These are phyloP conservation scores for Proterorhinus semilunaris DNA, from an alignment of 2,113 vertebrate species.

Conservation along the genomic window DNA sequence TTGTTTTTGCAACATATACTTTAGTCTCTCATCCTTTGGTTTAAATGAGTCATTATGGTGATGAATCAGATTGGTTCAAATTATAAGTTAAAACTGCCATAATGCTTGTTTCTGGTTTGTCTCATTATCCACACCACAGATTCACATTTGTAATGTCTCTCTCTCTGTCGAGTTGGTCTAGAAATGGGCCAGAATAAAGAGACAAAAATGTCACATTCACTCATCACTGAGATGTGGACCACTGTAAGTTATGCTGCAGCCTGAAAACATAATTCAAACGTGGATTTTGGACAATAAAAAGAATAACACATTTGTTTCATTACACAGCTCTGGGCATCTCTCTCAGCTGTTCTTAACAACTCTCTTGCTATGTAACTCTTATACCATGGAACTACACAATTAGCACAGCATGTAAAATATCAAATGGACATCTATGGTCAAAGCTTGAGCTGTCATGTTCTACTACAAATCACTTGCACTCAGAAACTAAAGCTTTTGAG, in stretches of 20 bases:
- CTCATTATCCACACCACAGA: constrained; percentile 37
- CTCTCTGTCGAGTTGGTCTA: not conserved
- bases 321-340: not conserved
- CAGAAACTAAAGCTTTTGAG: too few species aligned
- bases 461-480: too few species aligned
- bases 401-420: too few species aligned
- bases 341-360: not conserved
- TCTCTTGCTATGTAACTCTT: too few species aligned
- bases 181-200: constrained; percentile 55
- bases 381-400: too few species aligned
- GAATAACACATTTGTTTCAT: not conserved
- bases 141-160: constrained; percentile 28
- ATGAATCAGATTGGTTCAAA: constrained; percentile 6
- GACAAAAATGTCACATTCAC: constrained; percentile 40
- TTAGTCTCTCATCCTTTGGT: not conserved
- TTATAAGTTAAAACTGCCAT: constrained; percentile 6
- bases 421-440: too few species aligned
- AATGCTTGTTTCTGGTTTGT: constrained; percentile 27
- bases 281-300: constrained; percentile 23
- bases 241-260: constrained; percentile 25
- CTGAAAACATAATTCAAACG: constrained; percentile 32
- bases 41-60: constrained; percentile 11
- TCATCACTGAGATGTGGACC: constrained; percentile 43
- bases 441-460: too few species aligned
- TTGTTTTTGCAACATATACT: not conserved